Evolutionary conservation across 1,140 invertebrate species (phyloP).

Genomic region (Drosophila melanogaster): Release_6_plus_ISO1_MT NT_033777.3:13432001-13432500

Average conservation of each 20-base stretch:
- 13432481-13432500: slow-evolving; percentile 99
- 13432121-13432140: slow-evolving; percentile 73
- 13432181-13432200: slow-evolving; percentile 45
- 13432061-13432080: slow-evolving; percentile 77
- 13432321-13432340: slow-evolving; percentile 98
- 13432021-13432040: slow-evolving; percentile 78
- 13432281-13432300: slow-evolving; percentile 91
- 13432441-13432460: slow-evolving; percentile 95
- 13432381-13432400: slow-evolving; percentile 98
- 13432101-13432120: slow-evolving; percentile 74
- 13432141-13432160: slow-evolving; percentile 22
- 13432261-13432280: slow-evolving; percentile 87
- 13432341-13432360: slow-evolving; percentile 94
- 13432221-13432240: slow-evolving; percentile 71
- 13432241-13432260: slow-evolving; percentile 81
- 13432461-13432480: slow-evolving; percentile 98
- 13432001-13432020: slow-evolving; percentile 69
- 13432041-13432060: slow-evolving; percentile 81
- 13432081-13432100: slow-evolving; percentile 68
- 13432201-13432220: slow-evolving; percentile 79
- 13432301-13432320: slow-evolving; percentile 95
- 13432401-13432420: slow-evolving; percentile 98
- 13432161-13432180: slow-evolving; percentile 26
- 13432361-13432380: slow-evolving; percentile 95
- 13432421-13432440: slow-evolving; percentile 97